Base-by-base conservation (phyloP, 2,113 vertebrate species). In the Galeopterus variegatus region DNA sequence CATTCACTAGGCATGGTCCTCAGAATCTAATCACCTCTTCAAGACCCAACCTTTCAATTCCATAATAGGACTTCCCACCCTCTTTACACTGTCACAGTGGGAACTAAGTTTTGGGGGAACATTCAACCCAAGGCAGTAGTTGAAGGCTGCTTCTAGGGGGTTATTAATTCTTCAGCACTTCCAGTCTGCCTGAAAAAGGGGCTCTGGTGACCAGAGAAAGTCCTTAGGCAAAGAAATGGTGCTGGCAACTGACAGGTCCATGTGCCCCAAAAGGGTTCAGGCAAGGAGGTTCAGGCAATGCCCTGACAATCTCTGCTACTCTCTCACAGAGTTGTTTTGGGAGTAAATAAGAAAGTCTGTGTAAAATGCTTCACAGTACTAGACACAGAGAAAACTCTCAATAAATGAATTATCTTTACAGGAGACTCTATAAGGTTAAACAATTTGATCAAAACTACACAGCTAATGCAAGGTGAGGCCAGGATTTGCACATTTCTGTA, bases 391-490 rank as follows among this genome's bases (percentile, higher is more conserved):
- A 76, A 72, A 56, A 50, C 19, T 77, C 58, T 83, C 31, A 14
- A 28, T 45, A 85, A 26, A 77, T 58, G 84, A n/a, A 64, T 80
- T 52, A 65, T 67, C 50, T 96, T 77, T 65, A 95, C 9, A 41
- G 64, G 56, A 64, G 56, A 70, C 6, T 41, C 93, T n/a, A n/a
- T 12, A 48, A 31, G 67, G 18, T 41, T 86, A 62, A 48, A 82
- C 52, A 83, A 83, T 31, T 92, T 82, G 73, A 77, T 45, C 69
- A 82, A 93, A 94, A 93, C 26, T 31, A 11, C 45, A 26, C 17
- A 69, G 52, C 6, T 36, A 67, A 90, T 62, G 72, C 36, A 95
- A 54, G 18, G 31, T 6, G 9, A 21, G 54, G 45, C 31, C 17
- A 54, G 87, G 11, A 36, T 86, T 87, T 23, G 72, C 9, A 3